These are phyloP conservation scores for Periphyllus acericola DNA, from an alignment of 2,888 invertebrate genomes.

Conservation along the genomic window DNA sequence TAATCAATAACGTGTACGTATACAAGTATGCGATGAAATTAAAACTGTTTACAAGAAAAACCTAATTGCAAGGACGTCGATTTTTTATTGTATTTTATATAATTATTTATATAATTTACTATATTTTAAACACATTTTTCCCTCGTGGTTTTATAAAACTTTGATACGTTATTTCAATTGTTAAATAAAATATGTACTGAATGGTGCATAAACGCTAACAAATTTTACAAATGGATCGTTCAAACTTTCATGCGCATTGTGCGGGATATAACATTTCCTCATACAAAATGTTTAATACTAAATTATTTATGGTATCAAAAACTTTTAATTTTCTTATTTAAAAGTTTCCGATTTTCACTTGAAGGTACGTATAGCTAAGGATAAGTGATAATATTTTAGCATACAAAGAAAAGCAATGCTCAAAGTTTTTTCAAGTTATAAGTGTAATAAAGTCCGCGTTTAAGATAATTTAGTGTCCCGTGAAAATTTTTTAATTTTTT, in stretches of 20 bases:
- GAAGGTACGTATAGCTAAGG: background rate
- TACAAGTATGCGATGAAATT: background rate
- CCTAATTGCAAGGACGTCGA: too few relatives aligned
- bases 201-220: background rate
- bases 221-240: background rate
- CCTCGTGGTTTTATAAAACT: too few relatives aligned
- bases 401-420: slow-evolving; percentile 12
- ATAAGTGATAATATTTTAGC: slow-evolving; percentile 7
- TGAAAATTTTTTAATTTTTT: background rate
- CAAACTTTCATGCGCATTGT: background rate
- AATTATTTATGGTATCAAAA: slow-evolving; percentile 22
- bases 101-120: too few relatives aligned
- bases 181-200: background rate
- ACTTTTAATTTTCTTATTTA: slow-evolving; percentile 29
- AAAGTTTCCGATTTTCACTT: slow-evolving; percentile 36
- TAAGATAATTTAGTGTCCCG: slow-evolving; percentile 3
- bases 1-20: background rate
- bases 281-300: slow-evolving; percentile 5
- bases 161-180: background rate
- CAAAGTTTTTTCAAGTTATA: slow-evolving; percentile 25
- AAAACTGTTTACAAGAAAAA: background rate
- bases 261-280: background rate
- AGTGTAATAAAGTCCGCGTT: slow-evolving; percentile 12
- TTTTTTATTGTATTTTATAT: too few relatives aligned
- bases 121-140: too few relatives aligned